These are phyloP conservation scores for Emmelina monodactyla DNA, from an alignment of 2,888 invertebrate genomes.

Conservation along the genomic window DNA sequence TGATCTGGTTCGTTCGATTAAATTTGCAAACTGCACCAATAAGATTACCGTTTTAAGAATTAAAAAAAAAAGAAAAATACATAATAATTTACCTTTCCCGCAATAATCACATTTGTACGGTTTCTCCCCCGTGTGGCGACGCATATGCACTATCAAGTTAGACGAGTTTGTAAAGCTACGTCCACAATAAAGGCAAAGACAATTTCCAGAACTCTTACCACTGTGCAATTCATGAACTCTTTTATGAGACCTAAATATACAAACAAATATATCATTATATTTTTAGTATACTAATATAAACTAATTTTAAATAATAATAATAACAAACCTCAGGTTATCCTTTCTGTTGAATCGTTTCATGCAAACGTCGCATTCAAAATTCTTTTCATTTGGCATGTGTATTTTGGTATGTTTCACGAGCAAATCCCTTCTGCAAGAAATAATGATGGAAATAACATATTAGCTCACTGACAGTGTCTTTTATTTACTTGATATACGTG, in stretches of 20 bases:
- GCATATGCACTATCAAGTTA: conserved; percentile 71
- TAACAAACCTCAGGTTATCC: conserved; percentile 54
- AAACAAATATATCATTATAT: not conserved
- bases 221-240: conserved; percentile 54
- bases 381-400: conserved; percentile 63
- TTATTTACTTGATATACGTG: too few species aligned
- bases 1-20: too few species aligned
- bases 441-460: too few species aligned
- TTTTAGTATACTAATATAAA: not conserved
- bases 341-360: conserved; percentile 66
- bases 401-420: conserved; percentile 70
- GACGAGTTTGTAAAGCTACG: conserved; percentile 68
- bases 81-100: conserved; percentile 65
- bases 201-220: conserved; percentile 38
- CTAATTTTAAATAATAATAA: not conserved
- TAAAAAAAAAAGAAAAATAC: too few species aligned
- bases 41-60: too few species aligned
- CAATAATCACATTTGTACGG: conserved; percentile 71
- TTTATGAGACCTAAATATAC: conserved; percentile 52
- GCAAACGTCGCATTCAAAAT: conserved; percentile 65
- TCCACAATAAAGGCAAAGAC: conserved; percentile 68
- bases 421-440: conserved; percentile 66
- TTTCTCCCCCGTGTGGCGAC: conserved; percentile 72
- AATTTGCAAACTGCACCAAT: too few species aligned
- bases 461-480: too few species aligned